These are phyloP conservation scores for Tapirus terrestris DNA, from an alignment of 2,113 vertebrate genomes.

Conservation along the genomic window DNA sequence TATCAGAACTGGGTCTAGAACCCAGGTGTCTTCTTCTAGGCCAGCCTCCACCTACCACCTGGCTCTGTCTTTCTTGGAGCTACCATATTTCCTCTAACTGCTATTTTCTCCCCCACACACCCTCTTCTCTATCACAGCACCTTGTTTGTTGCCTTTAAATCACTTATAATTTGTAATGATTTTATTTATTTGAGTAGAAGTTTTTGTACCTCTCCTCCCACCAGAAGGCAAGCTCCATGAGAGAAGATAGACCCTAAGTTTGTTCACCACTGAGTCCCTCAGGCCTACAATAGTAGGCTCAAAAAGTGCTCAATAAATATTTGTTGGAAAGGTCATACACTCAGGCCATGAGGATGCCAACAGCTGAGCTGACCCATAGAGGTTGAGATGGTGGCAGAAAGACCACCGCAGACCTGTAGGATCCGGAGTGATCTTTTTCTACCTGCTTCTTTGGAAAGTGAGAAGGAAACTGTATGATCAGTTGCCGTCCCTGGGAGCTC, in stretches of 20 bases:
- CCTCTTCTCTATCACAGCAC: not conserved
- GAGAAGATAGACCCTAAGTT: not conserved
- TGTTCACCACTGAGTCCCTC: not conserved
- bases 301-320: not conserved
- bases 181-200: not conserved
- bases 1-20: not conserved
- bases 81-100: not conserved
- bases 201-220: not conserved
- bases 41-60: not conserved
- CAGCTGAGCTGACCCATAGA: not conserved
- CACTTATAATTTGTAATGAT: not conserved
- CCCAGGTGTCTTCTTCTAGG: not conserved
- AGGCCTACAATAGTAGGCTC: not conserved
- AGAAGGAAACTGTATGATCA: not conserved
- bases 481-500: not conserved
- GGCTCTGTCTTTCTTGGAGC: not conserved
- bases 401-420: accelerated
- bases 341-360: not conserved
- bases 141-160: not conserved
- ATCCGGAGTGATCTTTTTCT: not conserved
- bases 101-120: not conserved
- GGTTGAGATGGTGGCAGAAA: not conserved
- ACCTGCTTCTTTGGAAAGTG: not conserved
- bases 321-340: not conserved
- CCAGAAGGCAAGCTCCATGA: not conserved